These are phyloP conservation scores for Saccostrea glomerata DNA, from an alignment of 1,140 invertebrate species.

Conservation along the genomic window DNA sequence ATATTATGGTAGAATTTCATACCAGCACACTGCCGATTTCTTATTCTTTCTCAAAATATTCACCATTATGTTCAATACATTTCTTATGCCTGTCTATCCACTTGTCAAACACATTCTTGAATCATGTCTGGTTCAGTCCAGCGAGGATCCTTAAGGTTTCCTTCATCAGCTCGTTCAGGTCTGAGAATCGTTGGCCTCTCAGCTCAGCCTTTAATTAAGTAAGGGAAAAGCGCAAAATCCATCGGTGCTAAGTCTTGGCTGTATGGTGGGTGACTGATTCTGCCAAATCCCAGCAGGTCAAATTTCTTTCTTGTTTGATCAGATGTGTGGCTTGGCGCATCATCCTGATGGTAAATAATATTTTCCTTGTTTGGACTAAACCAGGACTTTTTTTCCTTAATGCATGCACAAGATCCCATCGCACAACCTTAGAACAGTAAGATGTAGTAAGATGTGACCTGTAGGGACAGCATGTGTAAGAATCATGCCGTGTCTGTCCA, in stretches of 20 bases:
- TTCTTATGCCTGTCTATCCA: neutral
- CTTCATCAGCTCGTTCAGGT: neutral
- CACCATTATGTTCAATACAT: neutral
- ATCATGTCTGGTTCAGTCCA: neutral
- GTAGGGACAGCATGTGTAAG: neutral
- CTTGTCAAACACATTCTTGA: neutral
- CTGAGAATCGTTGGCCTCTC: neutral
- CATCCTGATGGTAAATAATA: neutral
- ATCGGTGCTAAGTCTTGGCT: neutral
- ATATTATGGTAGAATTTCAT: neutral
- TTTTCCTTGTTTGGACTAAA: constrained; percentile 7
- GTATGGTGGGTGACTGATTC: neutral
- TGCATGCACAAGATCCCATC: neutral
- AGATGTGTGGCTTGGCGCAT: neutral
- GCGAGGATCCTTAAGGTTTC: neutral
- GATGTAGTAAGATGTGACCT: too few species aligned
- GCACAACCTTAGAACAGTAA: neutral
- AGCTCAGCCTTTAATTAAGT: neutral
- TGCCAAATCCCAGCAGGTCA: neutral
- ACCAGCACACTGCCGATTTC: neutral
- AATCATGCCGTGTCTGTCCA: neutral
- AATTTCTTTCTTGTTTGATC: neutral
- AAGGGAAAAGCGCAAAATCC: neutral
- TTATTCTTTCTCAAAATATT: neutral
- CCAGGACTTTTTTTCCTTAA: neutral